These are phyloP conservation scores for Epizoanthus scotinus DNA, from an alignment of 92 coral and sea anemone species.

Conservation along the genomic window DNA sequence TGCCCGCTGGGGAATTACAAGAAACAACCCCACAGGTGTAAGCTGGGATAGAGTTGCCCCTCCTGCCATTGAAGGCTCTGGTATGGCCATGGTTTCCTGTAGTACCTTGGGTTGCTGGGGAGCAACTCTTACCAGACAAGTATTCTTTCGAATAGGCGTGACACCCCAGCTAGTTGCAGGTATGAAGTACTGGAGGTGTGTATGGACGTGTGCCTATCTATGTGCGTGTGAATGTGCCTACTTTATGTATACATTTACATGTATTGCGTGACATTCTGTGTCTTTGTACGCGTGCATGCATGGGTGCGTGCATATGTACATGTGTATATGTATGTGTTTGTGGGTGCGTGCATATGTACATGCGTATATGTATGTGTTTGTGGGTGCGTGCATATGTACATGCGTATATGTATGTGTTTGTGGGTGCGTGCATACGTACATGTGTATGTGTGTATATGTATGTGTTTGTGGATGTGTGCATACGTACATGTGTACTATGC, in stretches of 20 bases:
- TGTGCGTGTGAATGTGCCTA: too few species aligned
- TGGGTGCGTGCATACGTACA: not conserved
- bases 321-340: not conserved
- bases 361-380: not conserved
- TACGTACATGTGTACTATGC: too few species aligned
- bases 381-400: too few species aligned
- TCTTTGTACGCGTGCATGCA: too few species aligned
- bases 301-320: too few species aligned
- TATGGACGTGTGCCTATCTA: too few species aligned
- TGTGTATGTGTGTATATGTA: too few species aligned
- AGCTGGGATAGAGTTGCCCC: constrained; percentile 35
- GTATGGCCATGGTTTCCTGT: constrained; percentile 21
- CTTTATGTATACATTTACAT: too few species aligned
- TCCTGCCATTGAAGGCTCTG: not conserved
- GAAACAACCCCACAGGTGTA: constrained; percentile 31
- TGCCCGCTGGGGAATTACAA: constrained; percentile 35
- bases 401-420: not conserved
- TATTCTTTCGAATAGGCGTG: constrained; percentile 14
- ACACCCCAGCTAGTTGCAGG: constrained; percentile 15
- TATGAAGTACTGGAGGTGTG: not conserved
- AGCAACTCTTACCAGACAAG: not conserved
- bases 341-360: too few species aligned
- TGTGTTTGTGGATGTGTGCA: too few species aligned
- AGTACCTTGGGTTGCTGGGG: constrained; percentile 45
- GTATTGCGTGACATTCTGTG: too few species aligned